Evolutionary conservation across 2,888 invertebrate species (phyloP).

Genomic region (Ophion costatus): DNA sequence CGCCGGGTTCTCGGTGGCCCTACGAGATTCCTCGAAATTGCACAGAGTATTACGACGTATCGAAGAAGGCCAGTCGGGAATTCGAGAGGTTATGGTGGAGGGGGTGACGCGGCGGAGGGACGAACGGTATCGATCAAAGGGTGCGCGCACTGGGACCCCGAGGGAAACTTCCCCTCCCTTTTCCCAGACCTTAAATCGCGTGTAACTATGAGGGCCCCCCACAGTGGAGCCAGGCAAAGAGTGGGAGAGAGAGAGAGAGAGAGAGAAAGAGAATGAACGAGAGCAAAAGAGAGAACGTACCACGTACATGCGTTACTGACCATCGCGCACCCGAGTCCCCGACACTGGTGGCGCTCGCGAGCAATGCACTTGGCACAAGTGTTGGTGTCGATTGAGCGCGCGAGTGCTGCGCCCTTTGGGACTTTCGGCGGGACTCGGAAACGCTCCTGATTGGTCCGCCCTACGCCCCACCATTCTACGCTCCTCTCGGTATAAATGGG

Average conservation of each 20-base stretch:
- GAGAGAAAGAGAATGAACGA: background rate
- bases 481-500: conserved; percentile 63
- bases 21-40: conserved; percentile 39
- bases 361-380: conserved; percentile 47
- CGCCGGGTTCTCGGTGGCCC: background rate
- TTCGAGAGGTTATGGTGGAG: background rate
- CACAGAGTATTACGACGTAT: conserved; percentile 7
- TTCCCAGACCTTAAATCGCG: conserved; percentile 55
- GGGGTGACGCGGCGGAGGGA: conserved; percentile 33
- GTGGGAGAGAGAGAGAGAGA: conserved; percentile 12
- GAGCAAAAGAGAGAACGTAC: background rate
- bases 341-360: conserved; percentile 24
- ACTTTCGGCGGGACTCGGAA: conserved; percentile 75
- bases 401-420: conserved; percentile 66
- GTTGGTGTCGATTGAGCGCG: conserved; percentile 37
- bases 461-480: conserved; percentile 68
- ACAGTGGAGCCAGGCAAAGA: conserved; percentile 33
- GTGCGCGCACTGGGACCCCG: conserved; percentile 49
- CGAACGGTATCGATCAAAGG: conserved; percentile 65
- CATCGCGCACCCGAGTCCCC: conserved; percentile 48
- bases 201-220: conserved; percentile 63
- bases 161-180: conserved; percentile 33
- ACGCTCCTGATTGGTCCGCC: conserved; percentile 71
- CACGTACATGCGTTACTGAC: conserved; percentile 55
- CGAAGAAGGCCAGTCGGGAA: background rate